phyloP scores from a whole-genome alignment of 2,113 vertebrate genomes.

The Apistogramma diplotaenia region DNA sequence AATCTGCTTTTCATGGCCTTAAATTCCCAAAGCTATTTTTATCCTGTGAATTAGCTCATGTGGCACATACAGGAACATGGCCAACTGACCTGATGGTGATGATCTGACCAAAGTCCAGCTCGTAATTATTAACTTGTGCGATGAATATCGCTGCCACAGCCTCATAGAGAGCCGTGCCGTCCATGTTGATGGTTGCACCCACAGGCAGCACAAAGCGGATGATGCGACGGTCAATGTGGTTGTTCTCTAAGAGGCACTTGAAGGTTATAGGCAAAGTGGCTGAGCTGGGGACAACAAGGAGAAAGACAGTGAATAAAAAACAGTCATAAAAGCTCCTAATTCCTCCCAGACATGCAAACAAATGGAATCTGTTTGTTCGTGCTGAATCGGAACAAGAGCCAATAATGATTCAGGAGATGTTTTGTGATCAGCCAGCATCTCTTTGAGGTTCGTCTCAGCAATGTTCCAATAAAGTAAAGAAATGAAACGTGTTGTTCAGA shows the following conservation, averaged over 20 bases:
- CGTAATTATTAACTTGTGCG: conserved; percentile 96
- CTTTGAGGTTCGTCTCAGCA: neutral
- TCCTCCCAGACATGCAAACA: neutral
- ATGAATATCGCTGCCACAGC: conserved; percentile 97
- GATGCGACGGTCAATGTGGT: conserved; percentile 93
- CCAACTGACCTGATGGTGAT: conserved; percentile 91
- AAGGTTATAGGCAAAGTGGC: conserved; percentile 98
- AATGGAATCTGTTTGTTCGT: neutral
- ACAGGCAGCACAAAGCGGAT: conserved; percentile 95
- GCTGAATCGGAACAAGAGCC: neutral
- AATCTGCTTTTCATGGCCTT: neutral
- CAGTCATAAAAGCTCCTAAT: neutral
- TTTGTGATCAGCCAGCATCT: conserved; percentile 32
- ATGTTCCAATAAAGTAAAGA: neutral
- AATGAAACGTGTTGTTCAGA: neutral
- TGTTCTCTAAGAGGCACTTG: conserved; percentile 98
- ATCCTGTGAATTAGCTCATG: conserved; percentile 12
- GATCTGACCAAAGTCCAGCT: conserved; percentile 96
- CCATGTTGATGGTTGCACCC: conserved; percentile 98
- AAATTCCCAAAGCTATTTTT: neutral
- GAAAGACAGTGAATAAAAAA: neutral
- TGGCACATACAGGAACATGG: neutral
- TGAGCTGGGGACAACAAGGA: conserved; percentile 77
- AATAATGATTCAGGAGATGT: no score
- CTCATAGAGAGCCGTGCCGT: conserved; percentile 93